Evolutionary conservation across 2,888 invertebrate species (phyloP), one percentile per base, ranked within the genome.

Genomic region (Apamea crenata): DNA sequence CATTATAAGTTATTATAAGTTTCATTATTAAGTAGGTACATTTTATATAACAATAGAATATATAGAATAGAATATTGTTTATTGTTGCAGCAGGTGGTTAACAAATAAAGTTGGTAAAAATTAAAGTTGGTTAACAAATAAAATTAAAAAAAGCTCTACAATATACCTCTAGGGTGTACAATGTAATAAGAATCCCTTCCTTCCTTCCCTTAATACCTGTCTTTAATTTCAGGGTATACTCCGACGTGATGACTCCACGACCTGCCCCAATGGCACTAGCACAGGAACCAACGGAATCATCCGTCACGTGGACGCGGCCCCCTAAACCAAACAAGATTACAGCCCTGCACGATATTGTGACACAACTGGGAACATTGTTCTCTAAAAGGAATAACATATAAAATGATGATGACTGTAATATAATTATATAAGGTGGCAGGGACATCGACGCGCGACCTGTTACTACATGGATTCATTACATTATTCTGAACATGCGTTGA

Each of bases 221-320:
- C 0, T 56, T 61, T 32, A 1, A n/a, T 90, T 91, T 70, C 88
- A 94, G 94, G 79, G 92, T 92, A n/a, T 91, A 80, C 72, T 82
- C 91, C 63, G 89, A 89, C 40, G 68, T 80, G 18, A 76, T 80
- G n/a, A 82, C 85, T 18, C 74, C 83, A 25, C 78, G 82, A 25
- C 81, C 85, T 36, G 74, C 78, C 36, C 86, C 89, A 2, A 81
- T 88, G 12, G 84, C 84, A 32, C 85, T 86, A 44, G 36, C 81
- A 1, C 71, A 80, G 4, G 86, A 89, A 14, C 80, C 91, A 5
- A 91, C 91, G 0, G 96, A 94, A 75, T 77, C 94, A n/a, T 93
- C 95, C 0, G 78, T 96, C n/a, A 93, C 95, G 0, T 96, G 96
- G 96, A 93, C 94, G 0, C 88, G 96, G 29, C 95, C 94, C 0